Evolutionary conservation across 2,888 invertebrate species (phyloP).

Genomic region (Idaea aversata): DNA sequence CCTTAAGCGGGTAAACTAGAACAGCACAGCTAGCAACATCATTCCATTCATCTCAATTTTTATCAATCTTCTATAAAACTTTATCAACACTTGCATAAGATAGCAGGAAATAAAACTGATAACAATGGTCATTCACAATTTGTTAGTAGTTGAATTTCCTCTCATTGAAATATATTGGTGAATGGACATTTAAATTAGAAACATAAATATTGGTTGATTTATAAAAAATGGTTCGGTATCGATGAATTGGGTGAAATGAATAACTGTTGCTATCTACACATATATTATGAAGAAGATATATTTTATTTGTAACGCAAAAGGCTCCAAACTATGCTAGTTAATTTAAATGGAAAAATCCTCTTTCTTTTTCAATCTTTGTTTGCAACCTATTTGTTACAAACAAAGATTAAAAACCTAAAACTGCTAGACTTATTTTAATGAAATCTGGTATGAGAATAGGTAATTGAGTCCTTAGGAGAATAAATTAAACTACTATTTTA

Average conservation of each 20-base stretch:
- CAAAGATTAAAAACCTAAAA: no score
- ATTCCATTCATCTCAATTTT: neutral
- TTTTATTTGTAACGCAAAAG: no score
- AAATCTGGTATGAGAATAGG: no score
- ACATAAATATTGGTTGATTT: conserved; percentile 1
- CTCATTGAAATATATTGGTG: conserved; percentile 21
- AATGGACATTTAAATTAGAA: conserved; percentile 15
- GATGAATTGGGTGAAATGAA: neutral
- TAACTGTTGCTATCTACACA: neutral
- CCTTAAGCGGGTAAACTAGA: neutral
- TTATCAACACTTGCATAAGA: conserved; percentile 42
- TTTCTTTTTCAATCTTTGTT: no score
- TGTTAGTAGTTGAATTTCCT: conserved; percentile 25
- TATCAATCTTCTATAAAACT: conserved; percentile 19
- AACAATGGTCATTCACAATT: conserved; percentile 55
- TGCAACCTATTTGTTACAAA: no score
- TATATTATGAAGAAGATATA: no score
- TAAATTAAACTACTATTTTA: no score
- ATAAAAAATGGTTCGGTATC: conserved; percentile 2
- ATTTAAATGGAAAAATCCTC: no score
- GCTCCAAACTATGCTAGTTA: no score
- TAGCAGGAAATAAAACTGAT: conserved; percentile 53
- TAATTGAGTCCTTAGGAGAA: no score
- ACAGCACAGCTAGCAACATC: neutral
- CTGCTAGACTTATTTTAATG: no score